Percentiles rank a stretch among this genome's conserved stretches.
Evolutionary conservation across 2,797 vertebrate genomes (phyloP).

Genomic region (Chaunax sp.): DNA sequence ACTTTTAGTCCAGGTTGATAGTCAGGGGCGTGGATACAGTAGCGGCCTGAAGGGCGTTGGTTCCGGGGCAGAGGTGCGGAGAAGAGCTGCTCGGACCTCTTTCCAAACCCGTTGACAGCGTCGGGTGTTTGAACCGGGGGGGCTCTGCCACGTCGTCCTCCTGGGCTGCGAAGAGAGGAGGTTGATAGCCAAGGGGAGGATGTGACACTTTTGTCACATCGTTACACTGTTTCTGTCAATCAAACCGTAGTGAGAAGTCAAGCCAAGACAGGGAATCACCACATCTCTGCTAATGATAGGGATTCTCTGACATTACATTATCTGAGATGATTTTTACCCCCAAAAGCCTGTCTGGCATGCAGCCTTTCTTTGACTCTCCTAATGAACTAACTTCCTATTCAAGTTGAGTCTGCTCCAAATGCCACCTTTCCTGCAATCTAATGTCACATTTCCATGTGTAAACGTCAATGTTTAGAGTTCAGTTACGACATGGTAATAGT

Average conservation of each 20-base stretch:
- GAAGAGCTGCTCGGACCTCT: too few relatives aligned
- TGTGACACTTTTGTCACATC: slow-evolving; percentile 54
- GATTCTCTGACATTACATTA: slow-evolving; percentile 72
- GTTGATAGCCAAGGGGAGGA: too few relatives aligned
- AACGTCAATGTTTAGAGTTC: slow-evolving; percentile 66
- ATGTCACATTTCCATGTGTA: slow-evolving; percentile 85
- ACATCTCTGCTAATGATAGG: slow-evolving; percentile 72
- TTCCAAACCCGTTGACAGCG: too few relatives aligned
- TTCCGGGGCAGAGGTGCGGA: too few relatives aligned
- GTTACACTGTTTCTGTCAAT: slow-evolving; percentile 65
- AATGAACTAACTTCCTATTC: slow-evolving; percentile 82
- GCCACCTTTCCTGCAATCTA: slow-evolving; percentile 72
- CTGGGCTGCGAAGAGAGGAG: too few relatives aligned
- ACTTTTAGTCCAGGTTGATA: too few relatives aligned
- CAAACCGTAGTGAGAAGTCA: slow-evolving; percentile 39
- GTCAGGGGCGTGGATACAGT: too few relatives aligned
- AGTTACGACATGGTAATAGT: slow-evolving; percentile 64
- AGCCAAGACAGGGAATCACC: slow-evolving; percentile 60
- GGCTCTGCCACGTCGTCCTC: too few relatives aligned
- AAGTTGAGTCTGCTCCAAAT: slow-evolving; percentile 74
- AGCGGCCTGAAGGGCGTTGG: too few relatives aligned
- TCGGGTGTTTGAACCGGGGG: too few relatives aligned
- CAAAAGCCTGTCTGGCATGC: slow-evolving; percentile 37
- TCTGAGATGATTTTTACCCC: slow-evolving; percentile 44
- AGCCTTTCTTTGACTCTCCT: slow-evolving; percentile 69